These are phyloP conservation scores for Coregonus suidteri DNA, from an alignment of 2,797 vertebrate genomes.

Conservation along the genomic window DNA sequence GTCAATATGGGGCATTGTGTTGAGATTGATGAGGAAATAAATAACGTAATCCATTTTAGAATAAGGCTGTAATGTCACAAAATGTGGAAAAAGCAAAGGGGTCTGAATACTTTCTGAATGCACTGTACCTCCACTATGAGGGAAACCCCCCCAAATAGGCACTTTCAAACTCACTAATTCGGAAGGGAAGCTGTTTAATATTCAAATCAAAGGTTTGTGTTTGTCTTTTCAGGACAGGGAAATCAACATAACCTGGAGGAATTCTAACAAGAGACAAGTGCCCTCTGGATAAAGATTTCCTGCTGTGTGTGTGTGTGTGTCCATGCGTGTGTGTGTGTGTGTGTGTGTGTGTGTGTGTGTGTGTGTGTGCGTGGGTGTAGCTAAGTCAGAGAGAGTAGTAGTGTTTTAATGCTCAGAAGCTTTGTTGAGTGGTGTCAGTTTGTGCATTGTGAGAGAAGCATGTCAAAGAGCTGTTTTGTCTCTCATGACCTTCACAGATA, in stretches of 20 bases:
- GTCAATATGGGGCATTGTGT: too few relatives aligned
- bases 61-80: too few relatives aligned
- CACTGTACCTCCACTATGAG: background rate
- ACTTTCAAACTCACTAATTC: conserved; percentile 31
- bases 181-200: conserved; percentile 34
- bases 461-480: conserved; percentile 57
- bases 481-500: conserved; percentile 50
- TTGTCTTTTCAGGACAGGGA: conserved; percentile 40
- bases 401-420: conserved; percentile 28
- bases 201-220: conserved; percentile 48
- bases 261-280: conserved; percentile 35
- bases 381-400: background rate
- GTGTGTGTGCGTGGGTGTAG: conserved; percentile 10
- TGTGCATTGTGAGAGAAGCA: conserved; percentile 36
- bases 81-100: too few relatives aligned
- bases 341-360: too few relatives aligned
- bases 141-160: conserved; percentile 7
- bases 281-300: conserved; percentile 22
- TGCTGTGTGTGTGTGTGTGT: conserved; percentile 15
- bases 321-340: background rate
- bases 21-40: too few relatives aligned
- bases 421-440: conserved; percentile 43
- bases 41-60: too few relatives aligned
- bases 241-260: conserved; percentile 44
- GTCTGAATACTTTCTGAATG: too few relatives aligned